A percentile compares a stretch with the other conserved stretches of the same genome.
These are phyloP conservation scores for Propsilocerus akamusi DNA, from an alignment of 1,140 invertebrate species.

Conservation along the genomic window DNA sequence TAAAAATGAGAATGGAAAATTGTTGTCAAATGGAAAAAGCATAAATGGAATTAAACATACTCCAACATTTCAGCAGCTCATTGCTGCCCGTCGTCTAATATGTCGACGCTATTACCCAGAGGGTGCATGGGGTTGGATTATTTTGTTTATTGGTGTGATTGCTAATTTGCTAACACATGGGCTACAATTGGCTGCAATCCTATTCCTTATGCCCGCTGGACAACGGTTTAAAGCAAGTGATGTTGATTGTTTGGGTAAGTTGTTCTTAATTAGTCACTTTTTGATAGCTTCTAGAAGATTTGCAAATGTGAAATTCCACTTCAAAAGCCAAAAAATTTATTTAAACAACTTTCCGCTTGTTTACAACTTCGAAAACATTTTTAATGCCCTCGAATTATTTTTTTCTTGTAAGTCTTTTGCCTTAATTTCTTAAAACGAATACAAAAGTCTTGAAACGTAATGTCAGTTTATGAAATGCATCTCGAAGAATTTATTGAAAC, in stretches of 20 bases:
- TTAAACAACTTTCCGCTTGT: too few relatives aligned
- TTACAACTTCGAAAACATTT: too few relatives aligned
- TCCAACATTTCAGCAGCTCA: background rate
- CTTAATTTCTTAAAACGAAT: too few relatives aligned
- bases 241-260: background rate
- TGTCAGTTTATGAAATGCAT: too few relatives aligned
- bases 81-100: background rate
- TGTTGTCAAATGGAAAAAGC: background rate
- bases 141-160: background rate
- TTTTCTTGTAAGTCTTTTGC: too few relatives aligned
- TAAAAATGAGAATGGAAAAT: background rate
- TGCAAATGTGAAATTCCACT: too few relatives aligned
- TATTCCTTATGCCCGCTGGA: background rate
- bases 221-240: background rate
- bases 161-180: background rate
- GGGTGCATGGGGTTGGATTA: background rate
- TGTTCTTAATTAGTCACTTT: too few relatives aligned
- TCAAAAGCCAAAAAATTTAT: too few relatives aligned
- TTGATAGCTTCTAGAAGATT: too few relatives aligned
- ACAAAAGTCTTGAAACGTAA: too few relatives aligned
- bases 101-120: background rate
- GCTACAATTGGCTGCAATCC: background rate
- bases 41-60: background rate
- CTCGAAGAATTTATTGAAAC: background rate
- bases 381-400: too few relatives aligned